Evolutionary conservation across 2,113 vertebrate species (phyloP), one percentile per base, ranked within the genome.

Genomic region (Dolichallabes microphthalmus): DNA sequence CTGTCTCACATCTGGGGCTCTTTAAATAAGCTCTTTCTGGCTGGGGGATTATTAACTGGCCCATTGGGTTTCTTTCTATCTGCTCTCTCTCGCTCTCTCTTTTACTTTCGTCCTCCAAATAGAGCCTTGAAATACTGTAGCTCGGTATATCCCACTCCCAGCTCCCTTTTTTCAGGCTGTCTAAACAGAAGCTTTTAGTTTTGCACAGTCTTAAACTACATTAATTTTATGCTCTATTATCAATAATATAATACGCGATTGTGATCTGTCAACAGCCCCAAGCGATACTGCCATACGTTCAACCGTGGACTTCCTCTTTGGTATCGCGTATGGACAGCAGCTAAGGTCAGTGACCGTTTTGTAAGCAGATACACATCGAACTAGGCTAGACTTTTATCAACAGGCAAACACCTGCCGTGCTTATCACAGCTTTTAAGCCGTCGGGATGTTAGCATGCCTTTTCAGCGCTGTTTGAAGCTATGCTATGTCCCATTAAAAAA

Each of bases 41-140:
- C 85, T 73, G 66, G 78, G 75, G 66, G 81, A 83, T 83, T 88
- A 90, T 89, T 87, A 89, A 80, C 83, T 60, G 77, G 87, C 66
- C 86, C 83, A 66, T 87, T 87, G 84, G 74, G 82, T 79, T 68
- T 86, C 84, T 68, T 73, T 82, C 83, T 66, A 80, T 82, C 78
- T 68, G 12, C n/a, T 69, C 83, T 66, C 73, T 74, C 55, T 61
- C 55, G 53, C 9, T 64, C 52, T 85, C 32, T 53, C 32, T 32
- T 27, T 64, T n/a, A 32, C 39, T 68, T 25, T 6, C 14, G 64
- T 17, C 6, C 52, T 61, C 69, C 20, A 66, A 79, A 69, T 53
- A 85, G 27, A 77, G 73, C 53, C 55, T 25, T 32, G 57, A 7
- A 30, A 73, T 78, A 52, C 39, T 69, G 52, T 63, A 85, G 50